Base-by-base conservation (phyloP, 2,888 invertebrate species). In the Subacronicta megacephala region DNA sequence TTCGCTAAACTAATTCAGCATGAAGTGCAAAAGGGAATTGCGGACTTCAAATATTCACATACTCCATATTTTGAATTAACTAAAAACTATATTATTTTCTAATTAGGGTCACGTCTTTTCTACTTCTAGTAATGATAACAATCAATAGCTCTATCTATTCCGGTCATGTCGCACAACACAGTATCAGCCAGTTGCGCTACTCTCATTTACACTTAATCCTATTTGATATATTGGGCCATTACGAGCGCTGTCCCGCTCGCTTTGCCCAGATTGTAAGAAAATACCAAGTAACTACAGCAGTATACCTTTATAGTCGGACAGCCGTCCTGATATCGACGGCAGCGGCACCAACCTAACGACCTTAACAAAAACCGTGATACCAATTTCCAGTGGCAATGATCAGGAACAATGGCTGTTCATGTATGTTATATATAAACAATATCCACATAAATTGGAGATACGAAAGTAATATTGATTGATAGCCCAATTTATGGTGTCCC, bases 221-320 rank as follows among this genome's bases (percentile, higher is more conserved):
- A 80, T 91, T 90, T 92, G 92, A 93, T 91, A 90, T 90, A 93
- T 92, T 87, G 90, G 87, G 78, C 90, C 89, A 91, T 92, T 91
- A 92, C 83, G 85, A 86, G 83, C 82, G 86, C 83, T 87, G 90
- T 90, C 89, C 84, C 82, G 83, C 81, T 81, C 72, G 82, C 78
- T 81, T 83, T 75, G 85, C 81, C 78, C 87, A 87, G 86, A 85
- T 88, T 89, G 88, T 88, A 88, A 89, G 90, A 89, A 89, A 88
- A 87, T 85, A 83, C 82, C 72, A 62, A 71, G 72, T 74, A 74
- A 75, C 62, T 57, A 68, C 20, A 57, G 50, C 60, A 60, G 75
- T 81, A 75, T 83, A 81, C 86, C 83, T 88, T 87, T 82, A 81
- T 81, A 76, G 77, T 80, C 72, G 72, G 69, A 76, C 74, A 74